Conservation (phyloP, 2,888 invertebrate genomes). For the Pammene aurita region DNA sequence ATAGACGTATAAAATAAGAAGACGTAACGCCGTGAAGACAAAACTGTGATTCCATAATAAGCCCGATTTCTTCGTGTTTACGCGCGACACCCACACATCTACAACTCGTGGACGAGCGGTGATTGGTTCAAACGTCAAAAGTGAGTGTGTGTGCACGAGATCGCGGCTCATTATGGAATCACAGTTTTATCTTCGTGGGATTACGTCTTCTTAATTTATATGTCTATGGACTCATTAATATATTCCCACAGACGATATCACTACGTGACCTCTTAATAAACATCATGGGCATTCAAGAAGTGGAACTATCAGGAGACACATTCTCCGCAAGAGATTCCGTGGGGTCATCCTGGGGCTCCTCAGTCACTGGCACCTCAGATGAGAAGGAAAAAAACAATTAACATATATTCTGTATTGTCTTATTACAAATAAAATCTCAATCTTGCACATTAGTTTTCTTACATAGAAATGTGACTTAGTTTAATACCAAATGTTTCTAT, state of each 20-base stretch:
- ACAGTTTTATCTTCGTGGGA: too few species aligned
- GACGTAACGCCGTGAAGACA: too few species aligned
- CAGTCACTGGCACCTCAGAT: constrained; percentile 43
- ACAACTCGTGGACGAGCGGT: too few species aligned
- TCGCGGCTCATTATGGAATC: too few species aligned
- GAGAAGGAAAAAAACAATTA: constrained; percentile 44
- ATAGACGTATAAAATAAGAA: too few species aligned
- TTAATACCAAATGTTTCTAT: constrained; percentile 7
- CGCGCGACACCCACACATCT: too few species aligned
- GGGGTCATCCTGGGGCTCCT: constrained; percentile 49
- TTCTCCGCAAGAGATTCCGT: constrained; percentile 53
- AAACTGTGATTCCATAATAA: too few species aligned
- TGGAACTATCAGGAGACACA: constrained; percentile 59
- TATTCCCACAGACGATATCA: constrained; percentile 65
- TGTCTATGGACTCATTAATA: background rate
- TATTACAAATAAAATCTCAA: constrained; percentile 41
- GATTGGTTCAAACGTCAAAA: too few species aligned
- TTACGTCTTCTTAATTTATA: too few species aligned
- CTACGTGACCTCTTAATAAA: constrained; percentile 69
- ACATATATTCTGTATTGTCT: constrained; percentile 34
- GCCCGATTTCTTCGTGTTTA: too few species aligned
- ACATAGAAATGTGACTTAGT: constrained; percentile 22
- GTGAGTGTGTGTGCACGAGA: too few species aligned
- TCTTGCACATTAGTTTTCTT: constrained; percentile 26
- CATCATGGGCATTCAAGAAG: constrained; percentile 79